Evolutionary conservation across 1,140 invertebrate species (phyloP), one percentile per base, ranked within the genome.

Genomic region (Drosophila erecta): DNA sequence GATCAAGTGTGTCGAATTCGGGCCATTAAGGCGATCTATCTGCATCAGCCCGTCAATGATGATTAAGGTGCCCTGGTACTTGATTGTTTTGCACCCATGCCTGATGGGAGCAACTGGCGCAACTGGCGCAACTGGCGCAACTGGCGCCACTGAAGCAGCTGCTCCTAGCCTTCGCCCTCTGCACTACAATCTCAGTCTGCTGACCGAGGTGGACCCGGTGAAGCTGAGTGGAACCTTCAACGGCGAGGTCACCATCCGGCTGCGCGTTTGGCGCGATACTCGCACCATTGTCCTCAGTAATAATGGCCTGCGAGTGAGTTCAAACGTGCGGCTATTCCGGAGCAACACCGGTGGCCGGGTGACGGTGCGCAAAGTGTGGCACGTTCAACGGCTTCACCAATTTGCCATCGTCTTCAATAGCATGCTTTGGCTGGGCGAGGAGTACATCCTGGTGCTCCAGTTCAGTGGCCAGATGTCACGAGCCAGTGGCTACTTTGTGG

Each of bases 181-280:
- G 43, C 44, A 17, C 43, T 59, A 59, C 43, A 49, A 59, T 10
- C 43, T 59, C 20, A 49, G 43, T n/a, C 44, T 59, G 20, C 20
- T 24, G 10, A 59, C 57, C 12, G 11, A 37, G 14, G 57, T 59
- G 44, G 33, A 59, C 14, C 14, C 3, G 8, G 4, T 15, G 5
- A 24, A 14, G 6, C 20, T 46, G 17, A 5, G 14, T 11, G 57
- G 57, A 0, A 49, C 5, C 20, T 12, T 59, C 14, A 4, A 6
- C 8, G 57, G 57, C 20, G 30, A 24, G 14, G 30, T 59, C 3
- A 38, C 33, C 30, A 59, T 59, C n/a, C 30, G 4, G 14, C 0
- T 49, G 43, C 43, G 20, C 10, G 43, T 59, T 2, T 59, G 14
- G 30, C 30, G 12, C 11, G 57, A 59, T 1, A 49, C 57, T 0